A percentile compares a stretch with the other conserved stretches of the same genome.
Conservation (phyloP, 1,140 invertebrate species). For the Lepidurus apus region DNA sequence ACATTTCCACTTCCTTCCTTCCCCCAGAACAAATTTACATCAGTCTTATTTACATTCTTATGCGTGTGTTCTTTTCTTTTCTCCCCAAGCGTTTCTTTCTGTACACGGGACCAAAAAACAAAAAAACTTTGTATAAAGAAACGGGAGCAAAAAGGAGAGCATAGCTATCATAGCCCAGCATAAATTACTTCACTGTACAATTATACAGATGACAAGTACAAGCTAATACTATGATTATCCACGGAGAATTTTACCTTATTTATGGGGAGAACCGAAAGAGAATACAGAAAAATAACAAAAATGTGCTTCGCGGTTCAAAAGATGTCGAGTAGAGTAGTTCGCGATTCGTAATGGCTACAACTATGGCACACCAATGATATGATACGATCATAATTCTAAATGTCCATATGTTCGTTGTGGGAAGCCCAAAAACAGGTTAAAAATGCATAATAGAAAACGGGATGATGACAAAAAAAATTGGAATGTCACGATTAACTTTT, state of each 20-base stretch:
- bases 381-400: not conserved
- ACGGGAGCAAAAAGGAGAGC: not conserved
- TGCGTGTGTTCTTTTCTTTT: not conserved
- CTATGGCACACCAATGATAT: not conserved
- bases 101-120: not conserved
- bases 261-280: not conserved
- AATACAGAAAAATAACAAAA: not conserved
- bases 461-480: not conserved
- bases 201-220: constrained; percentile 22
- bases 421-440: not conserved
- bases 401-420: not conserved
- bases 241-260: constrained; percentile 15
- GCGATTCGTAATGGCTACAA: not conserved
- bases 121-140: not conserved
- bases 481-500: not conserved
- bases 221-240: constrained; percentile 18
- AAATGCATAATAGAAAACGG: not conserved
- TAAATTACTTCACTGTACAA: constrained; percentile 22
- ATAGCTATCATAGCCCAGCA: constrained; percentile 14
- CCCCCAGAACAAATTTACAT: constrained; percentile 19
- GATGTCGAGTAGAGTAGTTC: not conserved
- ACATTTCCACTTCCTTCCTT: not conserved
- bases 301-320: not conserved
- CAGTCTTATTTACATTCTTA: constrained; percentile 6
- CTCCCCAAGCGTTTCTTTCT: not conserved